phyloP scores from a whole-genome alignment of 2,113 vertebrate genomes.

The Dicerorhinus sumatrensis region DNA sequence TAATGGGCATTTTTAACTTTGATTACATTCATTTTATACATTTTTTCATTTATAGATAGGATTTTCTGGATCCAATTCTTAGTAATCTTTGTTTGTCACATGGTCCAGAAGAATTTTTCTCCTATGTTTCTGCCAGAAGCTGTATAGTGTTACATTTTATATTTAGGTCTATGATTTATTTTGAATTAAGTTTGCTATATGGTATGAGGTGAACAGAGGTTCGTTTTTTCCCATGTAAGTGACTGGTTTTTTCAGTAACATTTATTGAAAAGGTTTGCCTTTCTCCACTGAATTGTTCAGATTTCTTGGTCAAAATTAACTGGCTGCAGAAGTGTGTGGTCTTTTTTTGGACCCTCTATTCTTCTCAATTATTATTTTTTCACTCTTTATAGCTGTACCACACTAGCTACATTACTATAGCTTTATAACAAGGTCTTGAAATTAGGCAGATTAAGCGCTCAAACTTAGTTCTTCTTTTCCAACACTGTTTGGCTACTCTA shows the following conservation, averaged over 20 bases:
- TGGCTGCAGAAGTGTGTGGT: neutral
- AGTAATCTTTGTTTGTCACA: neutral
- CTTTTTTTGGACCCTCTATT: neutral
- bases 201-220: neutral
- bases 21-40: neutral
- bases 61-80: neutral
- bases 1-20: neutral
- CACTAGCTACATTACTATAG: neutral
- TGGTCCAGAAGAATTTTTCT: neutral
- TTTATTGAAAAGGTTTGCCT: neutral
- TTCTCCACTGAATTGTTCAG: neutral
- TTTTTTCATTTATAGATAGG: neutral
- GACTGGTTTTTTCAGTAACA: neutral
- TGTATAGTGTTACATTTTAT: neutral
- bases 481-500: neutral
- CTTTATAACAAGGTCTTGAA: neutral
- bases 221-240: neutral
- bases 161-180: neutral
- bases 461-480: neutral
- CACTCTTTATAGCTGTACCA: neutral
- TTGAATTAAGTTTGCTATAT: neutral
- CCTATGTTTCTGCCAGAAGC: neutral
- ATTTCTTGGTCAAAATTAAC: neutral
- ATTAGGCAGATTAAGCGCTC: neutral
- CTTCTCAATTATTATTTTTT: neutral